Evolutionary conservation across 2,797 vertebrate genomes (phyloP), one percentile per base, ranked within the genome.

Genomic region (Gymnoscopelus braueri): DNA sequence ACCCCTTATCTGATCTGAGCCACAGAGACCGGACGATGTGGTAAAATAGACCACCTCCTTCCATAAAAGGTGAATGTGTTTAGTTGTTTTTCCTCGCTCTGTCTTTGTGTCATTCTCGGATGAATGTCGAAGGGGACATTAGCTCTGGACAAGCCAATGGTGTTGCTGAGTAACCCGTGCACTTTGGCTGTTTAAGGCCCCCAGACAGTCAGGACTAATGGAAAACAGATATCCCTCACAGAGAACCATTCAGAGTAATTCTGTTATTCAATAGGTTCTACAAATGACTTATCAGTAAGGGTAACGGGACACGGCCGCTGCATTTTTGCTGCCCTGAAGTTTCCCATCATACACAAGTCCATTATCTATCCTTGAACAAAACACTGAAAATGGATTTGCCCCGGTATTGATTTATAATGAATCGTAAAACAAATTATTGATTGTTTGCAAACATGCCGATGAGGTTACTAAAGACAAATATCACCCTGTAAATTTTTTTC

Each of bases 1-100:
- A 57, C 66, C 13, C 70, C 83, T 86, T 86, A 91, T 91, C 86
- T 87, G 85, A 91, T 84, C 73, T 69, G 65, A 73, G 69, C 57
- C 68, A 65, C 58, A 77, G 69, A 77, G 68, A 60, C 67, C 23
- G 63, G 62, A 54, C 75, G 61, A 51, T 60, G 73, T 63, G 66
- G 63, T n/a, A 29, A 57, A 77, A 87, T 58, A 54, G 12, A 35
- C 60, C 26, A n/a, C 51, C 52, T 2, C 26, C 50, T 54, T 50
- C 54, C 35, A 58, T 63, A 48, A 71, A 71, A 50, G 59, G 23
- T 63, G 13, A 52, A 47, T 13, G 39, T 60, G 54, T 56, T 24
- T n/a, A 11, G 35, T 44, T 62, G 23, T 63, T 8, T 65, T 69
- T 77, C 58, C 58, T 13, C 4, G 1, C 61, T 13, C 11, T 64